A percentile compares a stretch with the other conserved stretches of the same genome.
Conservation (phyloP, 2,113 vertebrate genomes). For the Ondatra zibethicus region DNA sequence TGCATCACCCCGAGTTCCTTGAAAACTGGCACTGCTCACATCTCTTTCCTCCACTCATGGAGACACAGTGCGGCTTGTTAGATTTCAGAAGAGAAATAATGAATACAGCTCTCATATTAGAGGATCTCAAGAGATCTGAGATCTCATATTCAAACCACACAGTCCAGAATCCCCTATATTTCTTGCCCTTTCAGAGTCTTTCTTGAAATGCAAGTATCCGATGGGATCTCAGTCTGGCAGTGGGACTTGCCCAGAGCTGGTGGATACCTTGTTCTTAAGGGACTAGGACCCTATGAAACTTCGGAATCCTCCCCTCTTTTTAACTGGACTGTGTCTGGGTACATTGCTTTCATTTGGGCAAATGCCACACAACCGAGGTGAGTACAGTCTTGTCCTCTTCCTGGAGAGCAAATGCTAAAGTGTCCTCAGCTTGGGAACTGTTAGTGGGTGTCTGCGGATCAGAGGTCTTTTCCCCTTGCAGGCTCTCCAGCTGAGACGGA, state of each 20-base stretch:
- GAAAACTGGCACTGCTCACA: background rate
- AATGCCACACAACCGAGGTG: background rate
- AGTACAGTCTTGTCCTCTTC: background rate
- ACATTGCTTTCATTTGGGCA: background rate
- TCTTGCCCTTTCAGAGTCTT: background rate
- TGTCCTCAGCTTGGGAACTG: background rate
- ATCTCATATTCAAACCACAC: background rate
- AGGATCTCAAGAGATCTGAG: background rate
- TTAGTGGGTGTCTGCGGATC: background rate
- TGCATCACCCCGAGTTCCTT: background rate
- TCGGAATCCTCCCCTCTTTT: background rate
- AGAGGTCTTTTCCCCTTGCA: background rate
- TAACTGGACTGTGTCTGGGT: background rate
- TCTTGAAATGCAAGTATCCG: conserved; percentile 20
- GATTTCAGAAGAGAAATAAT: background rate
- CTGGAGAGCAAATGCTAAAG: background rate
- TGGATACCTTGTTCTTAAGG: background rate
- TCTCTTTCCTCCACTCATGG: background rate
- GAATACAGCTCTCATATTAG: background rate
- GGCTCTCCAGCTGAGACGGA: background rate
- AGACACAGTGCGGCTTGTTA: background rate
- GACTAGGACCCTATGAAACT: background rate
- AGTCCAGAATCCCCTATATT: background rate
- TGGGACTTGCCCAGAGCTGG: background rate
- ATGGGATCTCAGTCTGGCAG: background rate